These are phyloP conservation scores for Solea solea DNA, from an alignment of 2,113 vertebrate species.

Conservation along the genomic window DNA sequence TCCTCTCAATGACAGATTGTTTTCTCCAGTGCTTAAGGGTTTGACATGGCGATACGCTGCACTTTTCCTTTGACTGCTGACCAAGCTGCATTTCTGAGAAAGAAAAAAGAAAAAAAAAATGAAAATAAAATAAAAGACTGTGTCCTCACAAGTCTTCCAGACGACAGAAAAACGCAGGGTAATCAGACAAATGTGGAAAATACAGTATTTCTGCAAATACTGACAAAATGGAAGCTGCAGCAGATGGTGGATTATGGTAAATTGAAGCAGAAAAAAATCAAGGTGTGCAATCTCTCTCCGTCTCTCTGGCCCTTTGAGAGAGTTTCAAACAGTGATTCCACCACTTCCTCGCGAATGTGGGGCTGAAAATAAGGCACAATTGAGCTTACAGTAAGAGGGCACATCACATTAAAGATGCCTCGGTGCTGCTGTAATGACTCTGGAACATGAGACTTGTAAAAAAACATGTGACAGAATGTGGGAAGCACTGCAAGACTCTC, in stretches of 20 bases:
- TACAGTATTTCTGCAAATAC: constrained; percentile 21
- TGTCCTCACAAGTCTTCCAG: constrained; percentile 1
- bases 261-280: background rate
- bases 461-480: constrained; percentile 34
- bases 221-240: constrained; percentile 10
- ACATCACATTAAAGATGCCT: constrained; percentile 32
- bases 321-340: background rate
- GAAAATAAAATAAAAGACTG: background rate
- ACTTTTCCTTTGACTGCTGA: constrained; percentile 60
- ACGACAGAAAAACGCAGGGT: constrained; percentile 6
- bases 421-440: constrained; percentile 48
- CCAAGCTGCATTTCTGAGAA: constrained; percentile 20
- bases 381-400: constrained; percentile 8
- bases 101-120: no score
- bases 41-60: constrained; percentile 40
- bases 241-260: constrained; percentile 26
- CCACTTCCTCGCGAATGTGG: background rate
- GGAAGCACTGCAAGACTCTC: constrained; percentile 19
- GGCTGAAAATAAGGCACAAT: constrained; percentile 25
- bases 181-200: constrained; percentile 24
- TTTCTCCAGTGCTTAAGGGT: constrained; percentile 11
- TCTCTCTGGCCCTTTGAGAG: constrained; percentile 2
- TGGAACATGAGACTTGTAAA: constrained; percentile 28
- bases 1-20: constrained; percentile 14
- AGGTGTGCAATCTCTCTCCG: constrained; percentile 17